Conservation (phyloP, 2,113 vertebrate species). For the Bufo bufo region DNA sequence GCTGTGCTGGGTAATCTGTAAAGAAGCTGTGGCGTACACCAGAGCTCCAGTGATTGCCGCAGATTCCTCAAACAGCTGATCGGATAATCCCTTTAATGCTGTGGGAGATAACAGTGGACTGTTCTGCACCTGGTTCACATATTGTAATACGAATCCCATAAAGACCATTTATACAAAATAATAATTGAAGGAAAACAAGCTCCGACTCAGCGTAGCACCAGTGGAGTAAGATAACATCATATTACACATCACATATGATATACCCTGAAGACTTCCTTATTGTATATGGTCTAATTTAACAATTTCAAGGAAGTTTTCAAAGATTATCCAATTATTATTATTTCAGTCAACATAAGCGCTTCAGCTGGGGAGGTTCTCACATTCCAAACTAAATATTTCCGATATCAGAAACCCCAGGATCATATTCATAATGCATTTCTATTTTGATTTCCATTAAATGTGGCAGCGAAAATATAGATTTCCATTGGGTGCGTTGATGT, state of each 20-base stretch:
- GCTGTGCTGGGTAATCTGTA: too few species aligned
- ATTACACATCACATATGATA: constrained; percentile 23
- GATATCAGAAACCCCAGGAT: background rate
- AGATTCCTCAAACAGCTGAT: too few species aligned
- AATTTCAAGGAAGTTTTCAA: background rate
- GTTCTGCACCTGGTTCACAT: too few species aligned
- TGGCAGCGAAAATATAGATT: constrained; percentile 5
- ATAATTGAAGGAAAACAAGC: background rate
- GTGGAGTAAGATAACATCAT: constrained; percentile 42
- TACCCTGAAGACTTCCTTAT: constrained; percentile 16
- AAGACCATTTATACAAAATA: background rate
- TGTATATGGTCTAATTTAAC: background rate
- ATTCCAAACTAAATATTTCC: constrained; percentile 39
- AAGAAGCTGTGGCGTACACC: too few species aligned
- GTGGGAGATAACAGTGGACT: too few species aligned
- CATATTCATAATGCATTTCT: background rate
- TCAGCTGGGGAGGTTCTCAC: constrained; percentile 23
- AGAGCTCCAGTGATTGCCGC: too few species aligned
- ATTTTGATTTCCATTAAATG: constrained; percentile 31
- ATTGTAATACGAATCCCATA: too few species aligned
- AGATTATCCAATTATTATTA: constrained; percentile 46
- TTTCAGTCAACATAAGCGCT: constrained; percentile 33
- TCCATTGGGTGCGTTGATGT: constrained; percentile 6
- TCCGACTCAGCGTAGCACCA: background rate
- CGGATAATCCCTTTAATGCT: too few species aligned